Percentiles rank a stretch among this genome's conserved stretches.
Evolutionary conservation across 2,113 vertebrate species (phyloP).

Genomic region (Dendropsophus ebraccatus): DNA sequence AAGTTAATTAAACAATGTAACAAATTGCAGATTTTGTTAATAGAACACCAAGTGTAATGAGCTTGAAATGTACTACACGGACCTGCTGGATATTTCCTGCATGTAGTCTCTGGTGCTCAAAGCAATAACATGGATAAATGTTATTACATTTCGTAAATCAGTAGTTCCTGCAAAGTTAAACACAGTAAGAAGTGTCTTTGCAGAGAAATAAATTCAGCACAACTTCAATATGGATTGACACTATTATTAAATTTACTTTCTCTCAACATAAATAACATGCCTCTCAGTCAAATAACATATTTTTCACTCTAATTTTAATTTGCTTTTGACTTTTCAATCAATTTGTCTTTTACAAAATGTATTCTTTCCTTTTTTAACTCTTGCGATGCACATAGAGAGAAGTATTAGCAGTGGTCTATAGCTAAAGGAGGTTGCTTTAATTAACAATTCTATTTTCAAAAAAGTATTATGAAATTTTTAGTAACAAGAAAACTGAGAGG

Average conservation of each 20-base stretch:
- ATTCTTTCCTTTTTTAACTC: background rate
- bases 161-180: background rate
- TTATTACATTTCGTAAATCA: slow-evolving; percentile 10
- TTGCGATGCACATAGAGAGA: background rate
- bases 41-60: background rate
- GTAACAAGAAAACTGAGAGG: too few relatives aligned
- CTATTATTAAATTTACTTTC: background rate
- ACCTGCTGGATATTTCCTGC: background rate
- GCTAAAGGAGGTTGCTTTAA: background rate
- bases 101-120: background rate
- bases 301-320: background rate
- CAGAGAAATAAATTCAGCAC: background rate
- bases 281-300: background rate
- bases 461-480: too few relatives aligned
- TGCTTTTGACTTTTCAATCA: background rate
- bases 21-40: slow-evolving; percentile 11
- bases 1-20: slow-evolving; percentile 28
- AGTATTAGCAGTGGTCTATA: background rate
- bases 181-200: background rate
- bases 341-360: background rate
- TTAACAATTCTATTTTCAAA: background rate
- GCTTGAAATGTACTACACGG: background rate
- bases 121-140: background rate
- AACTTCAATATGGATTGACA: slow-evolving; percentile 16
- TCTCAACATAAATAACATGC: slow-evolving; percentile 5